Percentiles rank a stretch among this genome's conserved stretches.
These are phyloP conservation scores for Corythoichthys intestinalis DNA, from an alignment of 2,113 vertebrate species.

Conservation along the genomic window DNA sequence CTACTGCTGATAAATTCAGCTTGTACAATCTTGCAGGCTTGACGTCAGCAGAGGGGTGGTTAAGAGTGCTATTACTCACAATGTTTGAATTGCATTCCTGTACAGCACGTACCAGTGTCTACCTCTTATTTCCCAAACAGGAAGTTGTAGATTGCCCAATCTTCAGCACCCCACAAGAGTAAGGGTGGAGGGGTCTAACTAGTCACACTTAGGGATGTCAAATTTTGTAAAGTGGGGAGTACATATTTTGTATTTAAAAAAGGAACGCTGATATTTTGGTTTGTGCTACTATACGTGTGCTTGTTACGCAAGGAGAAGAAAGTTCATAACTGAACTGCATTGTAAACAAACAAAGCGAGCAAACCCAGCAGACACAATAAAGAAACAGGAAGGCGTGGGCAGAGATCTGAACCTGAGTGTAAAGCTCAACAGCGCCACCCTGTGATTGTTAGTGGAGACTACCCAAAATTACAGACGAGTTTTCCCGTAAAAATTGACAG, in stretches of 20 bases:
- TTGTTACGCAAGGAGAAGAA: neutral
- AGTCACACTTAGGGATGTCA: too few species aligned
- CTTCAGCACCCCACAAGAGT: conserved; percentile 32
- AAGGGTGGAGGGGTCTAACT: conserved; percentile 15
- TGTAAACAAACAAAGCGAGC: conserved; percentile 17
- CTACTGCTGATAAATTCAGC: conserved; percentile 27
- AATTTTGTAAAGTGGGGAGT: neutral
- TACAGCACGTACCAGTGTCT: conserved; percentile 46
- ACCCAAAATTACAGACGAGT: neutral
- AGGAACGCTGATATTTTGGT: neutral
- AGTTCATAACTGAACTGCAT: neutral
- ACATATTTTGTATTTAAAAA: neutral
- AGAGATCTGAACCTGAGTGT: neutral
- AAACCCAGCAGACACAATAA: conserved; percentile 3
- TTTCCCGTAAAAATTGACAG: too few species aligned
- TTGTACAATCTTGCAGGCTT: conserved; percentile 54
- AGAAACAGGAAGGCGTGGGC: conserved; percentile 42
- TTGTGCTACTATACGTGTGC: neutral
- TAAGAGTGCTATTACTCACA: conserved; percentile 72
- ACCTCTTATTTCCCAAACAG: conserved; percentile 55
- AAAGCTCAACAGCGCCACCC: conserved; percentile 34
- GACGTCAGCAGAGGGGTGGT: conserved; percentile 64
- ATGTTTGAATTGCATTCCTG: conserved; percentile 62
- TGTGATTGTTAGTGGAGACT: conserved; percentile 12
- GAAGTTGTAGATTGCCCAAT: conserved; percentile 64